A percentile compares a stretch with the other conserved stretches of the same genome.
These are phyloP conservation scores for Saturnia japonica DNA, from an alignment of 2,888 invertebrate species.

Conservation along the genomic window DNA sequence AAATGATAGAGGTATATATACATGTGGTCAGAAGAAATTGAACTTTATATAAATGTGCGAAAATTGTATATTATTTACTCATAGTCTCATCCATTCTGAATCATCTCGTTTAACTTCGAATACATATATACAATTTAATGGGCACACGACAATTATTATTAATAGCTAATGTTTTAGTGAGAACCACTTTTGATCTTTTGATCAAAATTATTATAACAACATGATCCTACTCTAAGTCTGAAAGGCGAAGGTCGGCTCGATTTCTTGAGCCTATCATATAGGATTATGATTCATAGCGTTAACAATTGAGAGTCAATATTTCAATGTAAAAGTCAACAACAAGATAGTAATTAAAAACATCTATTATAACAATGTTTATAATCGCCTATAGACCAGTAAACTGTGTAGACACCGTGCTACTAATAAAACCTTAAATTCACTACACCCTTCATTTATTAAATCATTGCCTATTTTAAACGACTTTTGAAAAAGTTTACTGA, in stretches of 20 bases:
- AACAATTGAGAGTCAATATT: slow-evolving; percentile 17
- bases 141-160: background rate
- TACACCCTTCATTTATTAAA: slow-evolving; percentile 18
- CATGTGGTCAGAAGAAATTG: background rate
- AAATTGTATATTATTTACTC: background rate
- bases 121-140: background rate
- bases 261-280: slow-evolving; percentile 1
- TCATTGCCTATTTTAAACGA: background rate
- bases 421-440: slow-evolving; percentile 38
- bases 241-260: slow-evolving; percentile 11
- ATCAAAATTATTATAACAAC: background rate
- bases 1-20: background rate
- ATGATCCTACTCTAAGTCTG: background rate
- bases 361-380: slow-evolving; percentile 65
- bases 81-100: background rate
- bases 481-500: background rate
- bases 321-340: slow-evolving; percentile 51
- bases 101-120: background rate
- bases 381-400: slow-evolving; percentile 52
- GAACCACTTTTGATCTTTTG: background rate
- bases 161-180: background rate
- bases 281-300: slow-evolving; percentile 3
- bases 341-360: slow-evolving; percentile 59
- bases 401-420: slow-evolving; percentile 38
- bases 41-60: background rate